Conservation (phyloP, 2,888 invertebrate species). For the Eupithecia vulgata region DNA sequence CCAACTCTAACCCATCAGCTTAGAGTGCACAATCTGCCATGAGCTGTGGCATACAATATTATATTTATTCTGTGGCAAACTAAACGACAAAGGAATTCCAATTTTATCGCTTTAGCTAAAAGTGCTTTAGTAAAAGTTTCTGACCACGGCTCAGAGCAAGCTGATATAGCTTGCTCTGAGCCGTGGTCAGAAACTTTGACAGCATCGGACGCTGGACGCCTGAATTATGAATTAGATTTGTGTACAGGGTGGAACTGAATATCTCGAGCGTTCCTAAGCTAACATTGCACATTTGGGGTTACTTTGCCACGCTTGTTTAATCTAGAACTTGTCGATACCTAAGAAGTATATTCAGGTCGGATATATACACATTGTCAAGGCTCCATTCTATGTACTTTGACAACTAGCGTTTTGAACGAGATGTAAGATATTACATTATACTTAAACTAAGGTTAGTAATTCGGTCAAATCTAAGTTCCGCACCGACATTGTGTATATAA, state of each 20-base stretch:
- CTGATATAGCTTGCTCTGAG: conserved; percentile 29
- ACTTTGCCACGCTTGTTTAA: background rate
- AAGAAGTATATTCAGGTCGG: background rate
- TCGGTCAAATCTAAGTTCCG: too few species aligned
- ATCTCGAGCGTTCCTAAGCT: background rate
- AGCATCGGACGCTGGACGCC: conserved; percentile 46
- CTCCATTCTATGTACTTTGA: background rate
- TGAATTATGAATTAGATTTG: conserved; percentile 36
- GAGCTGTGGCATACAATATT: conserved; percentile 5
- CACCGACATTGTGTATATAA: too few species aligned
- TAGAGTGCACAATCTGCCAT: conserved; percentile 29
- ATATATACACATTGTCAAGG: background rate
- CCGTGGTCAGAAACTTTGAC: conserved; percentile 48
- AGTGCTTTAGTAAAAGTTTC: too few species aligned
- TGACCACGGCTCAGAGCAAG: too few species aligned
- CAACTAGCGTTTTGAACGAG: background rate
- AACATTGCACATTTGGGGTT: background rate
- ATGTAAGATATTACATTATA: too few species aligned
- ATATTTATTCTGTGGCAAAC: background rate
- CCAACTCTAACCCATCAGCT: conserved; percentile 10
- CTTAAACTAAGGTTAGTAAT: too few species aligned
- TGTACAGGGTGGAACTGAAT: conserved; percentile 15
- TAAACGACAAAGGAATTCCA: conserved; percentile 23
- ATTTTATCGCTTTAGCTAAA: conserved; percentile 8
- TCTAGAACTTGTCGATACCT: background rate